Evolutionary conservation across 2,888 invertebrate species (phyloP), one percentile per base, ranked within the genome.

Genomic region (Parnassius glacialis): DNA sequence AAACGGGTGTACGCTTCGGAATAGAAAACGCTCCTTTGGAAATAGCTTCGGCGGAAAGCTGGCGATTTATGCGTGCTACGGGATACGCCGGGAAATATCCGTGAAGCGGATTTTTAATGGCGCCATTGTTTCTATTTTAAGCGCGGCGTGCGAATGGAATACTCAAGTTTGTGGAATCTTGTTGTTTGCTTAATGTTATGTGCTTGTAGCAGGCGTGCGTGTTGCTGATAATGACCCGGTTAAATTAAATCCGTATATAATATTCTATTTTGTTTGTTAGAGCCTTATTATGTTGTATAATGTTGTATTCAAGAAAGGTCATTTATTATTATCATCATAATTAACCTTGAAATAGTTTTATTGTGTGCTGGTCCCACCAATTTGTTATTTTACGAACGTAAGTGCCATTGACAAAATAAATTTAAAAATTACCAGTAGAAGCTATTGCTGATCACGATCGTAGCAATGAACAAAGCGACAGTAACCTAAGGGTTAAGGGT

Each of bases 41-140:
- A 91, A 90, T 87, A 84, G 91, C 88, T 90, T 90, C 84, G 87
- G 90, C 83, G 89, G 90, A 91, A 91, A 91, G 91, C 91, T 87
- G 76, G 77, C 85, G 91, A 91, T 91, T 91, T 91, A 91, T 90
- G 83, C 80, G 78, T 72, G 85, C 84, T 88, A 91, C 91, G 90
- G 89, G 90, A 85, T 87, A 83, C 83, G 86, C 85, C 83, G 81
- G 82, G 90, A 84, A 87, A 90, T 88, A 89, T 87, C 88, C 90
- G 88, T 81, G 83, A 86, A 87, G 90, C 88, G 87, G 79, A 90
- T 90, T 91, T 91, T 91, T 91, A 90, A 91, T 90, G 88, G 85
- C 71, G 80, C 82, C 84, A 90, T 90, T 90, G 90, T 90, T 90
- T 90, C 88, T 89, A 85, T 90, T 91, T 91, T 91, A 90, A 90